A percentile compares a stretch with the other conserved stretches of the same genome.
phyloP scores from a whole-genome alignment of 2,113 vertebrate genomes.

The Garra rufa region DNA sequence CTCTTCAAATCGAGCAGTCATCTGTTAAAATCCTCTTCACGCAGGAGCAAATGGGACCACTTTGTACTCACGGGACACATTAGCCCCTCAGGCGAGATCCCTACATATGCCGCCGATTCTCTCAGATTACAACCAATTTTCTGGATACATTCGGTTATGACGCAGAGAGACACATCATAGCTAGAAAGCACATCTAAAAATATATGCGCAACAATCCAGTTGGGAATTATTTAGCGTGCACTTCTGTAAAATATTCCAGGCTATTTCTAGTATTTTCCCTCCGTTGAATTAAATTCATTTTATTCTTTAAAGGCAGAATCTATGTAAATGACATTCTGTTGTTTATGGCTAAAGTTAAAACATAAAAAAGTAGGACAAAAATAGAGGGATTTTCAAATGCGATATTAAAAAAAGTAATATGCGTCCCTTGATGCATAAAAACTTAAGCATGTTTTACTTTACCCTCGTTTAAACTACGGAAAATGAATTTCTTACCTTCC shows the following conservation, averaged over 20 bases:
- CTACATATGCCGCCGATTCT: slow-evolving; percentile 22
- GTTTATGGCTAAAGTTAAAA: background rate
- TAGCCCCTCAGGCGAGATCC: slow-evolving; percentile 32
- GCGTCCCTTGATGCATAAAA: background rate
- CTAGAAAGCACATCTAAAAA: slow-evolving; percentile 14
- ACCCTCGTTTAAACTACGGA: background rate
- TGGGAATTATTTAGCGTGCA: background rate
- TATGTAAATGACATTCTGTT: background rate
- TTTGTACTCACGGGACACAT: slow-evolving; percentile 21
- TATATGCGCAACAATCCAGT: background rate
- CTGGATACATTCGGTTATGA: background rate
- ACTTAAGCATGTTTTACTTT: background rate
- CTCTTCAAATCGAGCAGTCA: slow-evolving; percentile 41
- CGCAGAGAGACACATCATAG: background rate
- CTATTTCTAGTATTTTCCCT: background rate
- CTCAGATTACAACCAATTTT: slow-evolving; percentile 36
- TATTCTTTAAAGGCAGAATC: background rate
- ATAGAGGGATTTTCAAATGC: background rate
- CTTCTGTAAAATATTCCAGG: background rate
- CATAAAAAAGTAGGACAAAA: background rate
- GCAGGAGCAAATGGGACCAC: slow-evolving; percentile 30
- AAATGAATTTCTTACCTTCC: background rate
- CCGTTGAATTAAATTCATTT: background rate
- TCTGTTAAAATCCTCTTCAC: slow-evolving; percentile 36
- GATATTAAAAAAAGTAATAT: background rate